Conservation (phyloP, 2,113 vertebrate species). For the Leptobrachium leishanense region DNA sequence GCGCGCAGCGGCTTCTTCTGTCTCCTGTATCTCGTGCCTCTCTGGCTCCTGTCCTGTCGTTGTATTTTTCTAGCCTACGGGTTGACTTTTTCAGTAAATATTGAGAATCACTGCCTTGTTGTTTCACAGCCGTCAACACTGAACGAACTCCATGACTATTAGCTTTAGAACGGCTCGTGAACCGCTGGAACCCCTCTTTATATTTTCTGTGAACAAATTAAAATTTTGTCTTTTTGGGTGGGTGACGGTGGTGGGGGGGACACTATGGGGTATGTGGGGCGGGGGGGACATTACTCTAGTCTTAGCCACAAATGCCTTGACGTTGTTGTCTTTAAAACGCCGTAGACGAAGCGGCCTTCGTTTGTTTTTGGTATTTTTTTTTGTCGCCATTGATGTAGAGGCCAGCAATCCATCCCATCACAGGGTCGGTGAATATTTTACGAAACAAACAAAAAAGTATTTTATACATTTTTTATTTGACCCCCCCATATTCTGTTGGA, state of each 20-base stretch:
- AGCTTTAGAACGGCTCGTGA: constrained; percentile 92
- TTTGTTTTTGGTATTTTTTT: not conserved
- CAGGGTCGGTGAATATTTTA: not conserved
- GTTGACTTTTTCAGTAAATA: constrained; percentile 70
- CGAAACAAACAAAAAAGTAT: not conserved
- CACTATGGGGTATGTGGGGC: not conserved
- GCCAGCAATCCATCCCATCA: constrained; percentile 17
- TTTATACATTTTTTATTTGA: constrained; percentile 4
- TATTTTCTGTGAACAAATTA: constrained; percentile 70
- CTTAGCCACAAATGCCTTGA: constrained; percentile 95
- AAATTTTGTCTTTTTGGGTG: constrained; percentile 58
- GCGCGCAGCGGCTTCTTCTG: constrained; percentile 50
- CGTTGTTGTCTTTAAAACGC: constrained; percentile 79
- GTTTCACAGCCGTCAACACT: constrained; percentile 77
- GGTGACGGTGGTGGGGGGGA: constrained; percentile 10
- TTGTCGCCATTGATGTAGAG: not conserved
- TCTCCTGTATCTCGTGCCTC: constrained; percentile 49
- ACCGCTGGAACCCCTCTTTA: constrained; percentile 80
- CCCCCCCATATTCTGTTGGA: not conserved
- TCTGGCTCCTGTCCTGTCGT: constrained; percentile 51
- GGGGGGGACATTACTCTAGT: constrained; percentile 77
- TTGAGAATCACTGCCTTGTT: constrained; percentile 72
- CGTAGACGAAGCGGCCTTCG: constrained; percentile 89
- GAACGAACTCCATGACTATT: constrained; percentile 67
- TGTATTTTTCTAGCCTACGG: constrained; percentile 58